A percentile compares a stretch with the other conserved stretches of the same genome.
These are phyloP conservation scores for Cololabis saira DNA, from an alignment of 2,113 vertebrate genomes.

Conservation along the genomic window DNA sequence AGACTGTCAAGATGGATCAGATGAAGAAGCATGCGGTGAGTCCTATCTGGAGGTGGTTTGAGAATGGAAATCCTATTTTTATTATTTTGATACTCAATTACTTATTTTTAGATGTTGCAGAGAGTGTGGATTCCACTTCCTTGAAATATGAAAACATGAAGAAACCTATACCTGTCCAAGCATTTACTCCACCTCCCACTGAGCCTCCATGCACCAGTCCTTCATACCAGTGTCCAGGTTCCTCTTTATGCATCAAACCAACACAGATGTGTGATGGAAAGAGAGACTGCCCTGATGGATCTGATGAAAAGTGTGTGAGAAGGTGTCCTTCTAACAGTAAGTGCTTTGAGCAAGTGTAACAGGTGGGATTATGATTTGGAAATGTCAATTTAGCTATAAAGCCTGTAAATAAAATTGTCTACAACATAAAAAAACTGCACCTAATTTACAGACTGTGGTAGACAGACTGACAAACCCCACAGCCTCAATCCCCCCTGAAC, in stretches of 20 bases:
- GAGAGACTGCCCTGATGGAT: conserved; percentile 86
- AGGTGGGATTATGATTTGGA: too few species aligned
- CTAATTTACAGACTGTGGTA: too few species aligned
- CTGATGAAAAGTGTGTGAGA: conserved; percentile 83
- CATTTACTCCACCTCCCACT: not conserved
- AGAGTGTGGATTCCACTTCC: not conserved
- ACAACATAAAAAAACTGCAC: too few species aligned
- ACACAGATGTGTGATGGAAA: conserved; percentile 83
- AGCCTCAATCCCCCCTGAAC: too few species aligned
- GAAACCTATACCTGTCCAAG: not conserved
- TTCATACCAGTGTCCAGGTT: conserved; percentile 76
- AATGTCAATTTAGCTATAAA: too few species aligned
- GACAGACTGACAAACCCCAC: too few species aligned
- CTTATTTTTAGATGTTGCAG: not conserved
- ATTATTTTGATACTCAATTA: not conserved
- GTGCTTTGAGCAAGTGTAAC: too few species aligned
- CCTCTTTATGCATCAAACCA: conserved; percentile 79
- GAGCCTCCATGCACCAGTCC: conserved; percentile 48
- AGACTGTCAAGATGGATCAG: conserved; percentile 88
- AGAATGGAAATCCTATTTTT: too few species aligned
- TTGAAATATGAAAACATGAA: not conserved
- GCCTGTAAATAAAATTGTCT: too few species aligned
- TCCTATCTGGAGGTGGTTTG: conserved; percentile 50
- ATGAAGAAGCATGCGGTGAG: conserved; percentile 68
- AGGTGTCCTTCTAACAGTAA: conserved; percentile 80